Evolutionary conservation across 2,113 vertebrate genomes (phyloP), one percentile per base, ranked within the genome.

Genomic region (Eptesicus fuscus): DNA sequence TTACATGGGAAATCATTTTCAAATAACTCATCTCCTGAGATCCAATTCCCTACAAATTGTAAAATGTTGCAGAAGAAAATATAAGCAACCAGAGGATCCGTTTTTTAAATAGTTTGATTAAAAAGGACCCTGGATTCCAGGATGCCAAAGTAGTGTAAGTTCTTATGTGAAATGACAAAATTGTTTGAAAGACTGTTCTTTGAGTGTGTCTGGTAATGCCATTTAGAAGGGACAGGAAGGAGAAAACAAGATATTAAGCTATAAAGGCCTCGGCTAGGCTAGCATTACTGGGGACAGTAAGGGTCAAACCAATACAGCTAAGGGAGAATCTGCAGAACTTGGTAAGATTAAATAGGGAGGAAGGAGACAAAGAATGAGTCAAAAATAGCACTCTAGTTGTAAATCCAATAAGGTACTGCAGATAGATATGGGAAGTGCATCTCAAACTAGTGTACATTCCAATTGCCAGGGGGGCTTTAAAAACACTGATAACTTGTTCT

Each of bases 301-400:
- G 67, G 56, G 63, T 86, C 40, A 94, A 91, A 89, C 51, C 88
- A 65, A 88, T 42, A 74, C 9, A 74, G 73, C 23, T 23, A 35
- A n/a, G 4, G 65, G 67, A 82, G 78, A 73, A 78, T 59, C 44
- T 78, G 44, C 22, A 92, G 77, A 94, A 78, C 18, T 95, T 44
- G 1, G 53, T 73, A 70, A 70, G 88, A 88, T 78, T 91, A 94
- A 88, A 70, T 9, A 70, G 7, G 74, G 40, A 91, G 74, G 40
- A 80, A 93, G 14, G 63, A 70, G 40, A 80, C 65, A 91, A 80
- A 79, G 22, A 65, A 61, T 17, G 63, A 73, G 69, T 91, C 83
- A 91, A 95, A 94, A 89, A 69, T 28, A 93, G n/a, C 74, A 92
- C 61, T 91, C n/a, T 17, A 69, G 16, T 86, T 92, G 23, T 78